Conservation (phyloP, 37 sponge, comb jelly and placozoan species). For the Petrosia ficiformis region DNA sequence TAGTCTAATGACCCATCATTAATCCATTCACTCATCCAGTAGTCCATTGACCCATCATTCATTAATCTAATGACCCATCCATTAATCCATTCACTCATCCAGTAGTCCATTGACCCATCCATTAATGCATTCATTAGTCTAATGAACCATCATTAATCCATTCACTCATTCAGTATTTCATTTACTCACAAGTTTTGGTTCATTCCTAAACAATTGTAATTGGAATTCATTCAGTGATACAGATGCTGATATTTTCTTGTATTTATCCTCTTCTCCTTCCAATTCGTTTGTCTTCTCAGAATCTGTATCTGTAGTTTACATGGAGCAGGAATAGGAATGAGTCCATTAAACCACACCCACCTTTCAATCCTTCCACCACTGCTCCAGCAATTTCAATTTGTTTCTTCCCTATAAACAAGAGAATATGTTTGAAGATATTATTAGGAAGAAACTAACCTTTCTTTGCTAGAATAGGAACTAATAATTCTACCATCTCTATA, state of each 20-base stretch:
- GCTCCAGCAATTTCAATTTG: slow-evolving; percentile 16
- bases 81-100: too few species aligned
- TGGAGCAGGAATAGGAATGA: too few species aligned
- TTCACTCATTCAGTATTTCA: too few species aligned
- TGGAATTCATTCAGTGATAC: slow-evolving; percentile 29
- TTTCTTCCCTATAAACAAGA: neutral
- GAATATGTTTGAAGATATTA: neutral
- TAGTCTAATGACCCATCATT: too few species aligned
- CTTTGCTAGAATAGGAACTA: slow-evolving; percentile 2
- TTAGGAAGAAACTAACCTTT: slow-evolving; percentile 11
- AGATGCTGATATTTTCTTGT: slow-evolving; percentile 1
- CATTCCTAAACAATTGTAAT: slow-evolving; percentile 38
- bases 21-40: too few species aligned
- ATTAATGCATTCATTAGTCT: too few species aligned
- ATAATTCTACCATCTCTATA: neutral
- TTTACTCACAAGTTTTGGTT: slow-evolving; percentile 34
- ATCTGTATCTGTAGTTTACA: neutral
- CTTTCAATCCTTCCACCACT: slow-evolving; percentile 18
- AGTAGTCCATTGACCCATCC: too few species aligned
- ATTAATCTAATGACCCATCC: too few species aligned
- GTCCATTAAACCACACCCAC: neutral
- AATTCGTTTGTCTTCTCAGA: too few species aligned
- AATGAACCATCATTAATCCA: too few species aligned
- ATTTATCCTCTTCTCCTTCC: neutral
- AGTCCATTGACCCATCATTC: too few species aligned